These are phyloP conservation scores for Diogma glabrata DNA, from an alignment of 2,888 invertebrate genomes.

Conservation along the genomic window DNA sequence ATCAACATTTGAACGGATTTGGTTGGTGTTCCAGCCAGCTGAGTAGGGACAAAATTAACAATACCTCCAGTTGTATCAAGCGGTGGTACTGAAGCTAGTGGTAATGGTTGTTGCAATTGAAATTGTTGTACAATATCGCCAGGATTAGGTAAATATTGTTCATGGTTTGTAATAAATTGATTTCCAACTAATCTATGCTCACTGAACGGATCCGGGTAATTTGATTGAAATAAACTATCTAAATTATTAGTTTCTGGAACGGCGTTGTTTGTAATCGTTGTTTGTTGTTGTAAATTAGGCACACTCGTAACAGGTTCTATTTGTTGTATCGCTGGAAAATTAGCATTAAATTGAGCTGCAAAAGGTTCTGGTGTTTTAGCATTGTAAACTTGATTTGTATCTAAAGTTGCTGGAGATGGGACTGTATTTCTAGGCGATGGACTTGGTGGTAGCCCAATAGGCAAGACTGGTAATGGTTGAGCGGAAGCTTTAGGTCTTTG, in stretches of 20 bases:
- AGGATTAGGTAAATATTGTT: slow-evolving; percentile 19
- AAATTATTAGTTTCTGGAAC: slow-evolving; percentile 27
- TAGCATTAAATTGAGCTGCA: slow-evolving; percentile 34
- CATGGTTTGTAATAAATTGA: slow-evolving; percentile 11
- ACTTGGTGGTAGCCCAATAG: slow-evolving; percentile 42
- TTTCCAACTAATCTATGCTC: slow-evolving; percentile 30
- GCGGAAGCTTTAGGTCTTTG: slow-evolving; percentile 58
- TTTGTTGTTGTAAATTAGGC: too few species aligned
- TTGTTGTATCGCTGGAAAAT: slow-evolving; percentile 30
- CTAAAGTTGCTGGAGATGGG: slow-evolving; percentile 25
- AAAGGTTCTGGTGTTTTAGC: slow-evolving; percentile 27
- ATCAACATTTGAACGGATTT: slow-evolving; percentile 27
- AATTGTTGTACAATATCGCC: too few species aligned
- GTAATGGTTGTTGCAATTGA: too few species aligned
- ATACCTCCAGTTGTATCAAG: slow-evolving; percentile 13
- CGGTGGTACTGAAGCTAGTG: slow-evolving; percentile 16
- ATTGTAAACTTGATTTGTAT: slow-evolving; percentile 15
- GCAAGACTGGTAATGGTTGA: slow-evolving; percentile 34
- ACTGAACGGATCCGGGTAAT: slow-evolving; percentile 60
- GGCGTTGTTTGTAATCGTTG: slow-evolving; percentile 9
- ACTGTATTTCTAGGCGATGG: slow-evolving; percentile 38
- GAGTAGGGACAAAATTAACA: slow-evolving; percentile 10
- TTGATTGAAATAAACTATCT: slow-evolving; percentile 52
- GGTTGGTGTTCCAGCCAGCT: slow-evolving; percentile 24
- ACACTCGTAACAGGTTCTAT: slow-evolving; percentile 17